These are phyloP conservation scores for Pseudorectes ferrugineus DNA, from an alignment of 2,113 vertebrate genomes.

Conservation along the genomic window DNA sequence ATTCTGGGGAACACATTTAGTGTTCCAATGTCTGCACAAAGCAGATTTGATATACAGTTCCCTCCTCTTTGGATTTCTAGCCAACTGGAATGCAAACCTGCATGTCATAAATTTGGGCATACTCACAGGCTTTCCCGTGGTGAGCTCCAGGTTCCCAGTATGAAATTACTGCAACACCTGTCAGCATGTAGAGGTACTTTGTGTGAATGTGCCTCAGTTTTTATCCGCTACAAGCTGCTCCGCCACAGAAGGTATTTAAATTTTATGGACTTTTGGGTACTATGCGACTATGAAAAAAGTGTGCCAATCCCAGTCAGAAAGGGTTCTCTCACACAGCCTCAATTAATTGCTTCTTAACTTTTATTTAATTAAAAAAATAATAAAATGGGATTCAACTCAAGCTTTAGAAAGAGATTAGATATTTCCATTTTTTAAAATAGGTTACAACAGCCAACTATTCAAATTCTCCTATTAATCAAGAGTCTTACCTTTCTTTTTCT, in stretches of 20 bases:
- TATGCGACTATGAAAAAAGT: not conserved
- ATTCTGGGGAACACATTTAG: not conserved
- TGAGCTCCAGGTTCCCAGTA: constrained; percentile 15
- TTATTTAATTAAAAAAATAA: not conserved
- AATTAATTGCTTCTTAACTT: not conserved
- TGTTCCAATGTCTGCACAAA: not conserved
- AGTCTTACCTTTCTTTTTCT: not conserved
- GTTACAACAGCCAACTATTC: not conserved
- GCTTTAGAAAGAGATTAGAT: not conserved
- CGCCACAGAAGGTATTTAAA: not conserved
- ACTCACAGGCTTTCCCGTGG: constrained; percentile 24
- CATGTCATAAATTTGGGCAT: constrained; percentile 11
- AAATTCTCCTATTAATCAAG: not conserved
- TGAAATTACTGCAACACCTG: constrained; percentile 47
- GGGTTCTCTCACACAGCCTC: not conserved
- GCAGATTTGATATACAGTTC: not conserved
- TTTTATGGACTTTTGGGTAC: constrained; percentile 8
- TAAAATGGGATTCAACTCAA: not conserved
- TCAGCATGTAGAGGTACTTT: not conserved
- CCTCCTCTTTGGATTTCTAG: not conserved
- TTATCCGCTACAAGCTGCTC: not conserved
- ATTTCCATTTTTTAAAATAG: not conserved
- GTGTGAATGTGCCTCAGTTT: not conserved
- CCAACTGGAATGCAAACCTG: not conserved
- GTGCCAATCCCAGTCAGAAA: not conserved